phyloP scores from a whole-genome alignment of 2,888 invertebrate genomes.

The Ichneumoninae sp. region DNA sequence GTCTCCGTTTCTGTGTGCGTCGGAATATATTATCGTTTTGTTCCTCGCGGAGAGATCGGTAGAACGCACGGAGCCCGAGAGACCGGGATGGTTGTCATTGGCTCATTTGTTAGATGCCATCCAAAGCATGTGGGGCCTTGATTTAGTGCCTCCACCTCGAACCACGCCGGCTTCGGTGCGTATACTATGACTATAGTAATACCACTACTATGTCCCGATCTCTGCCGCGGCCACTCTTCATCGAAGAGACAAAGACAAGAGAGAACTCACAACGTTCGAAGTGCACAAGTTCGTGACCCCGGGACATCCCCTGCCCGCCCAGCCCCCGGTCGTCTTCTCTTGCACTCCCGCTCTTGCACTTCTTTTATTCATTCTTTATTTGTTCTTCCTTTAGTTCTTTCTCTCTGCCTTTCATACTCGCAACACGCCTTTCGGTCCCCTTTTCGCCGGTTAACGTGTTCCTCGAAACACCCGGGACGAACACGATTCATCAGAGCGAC shows the following conservation, averaged over 20 bases:
- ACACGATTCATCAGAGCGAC: constrained; percentile 75
- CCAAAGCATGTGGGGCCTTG: constrained; percentile 84
- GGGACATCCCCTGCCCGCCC: constrained; percentile 35
- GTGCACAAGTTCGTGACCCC: constrained; percentile 77
- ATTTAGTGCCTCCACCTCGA: constrained; percentile 83
- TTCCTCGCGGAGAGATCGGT: constrained; percentile 77
- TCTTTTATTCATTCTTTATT: constrained; percentile 52
- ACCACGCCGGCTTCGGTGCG: constrained; percentile 68
- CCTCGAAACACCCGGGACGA: constrained; percentile 74
- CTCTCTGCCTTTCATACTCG: constrained; percentile 49
- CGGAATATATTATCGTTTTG: constrained; percentile 84
- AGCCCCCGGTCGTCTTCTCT: constrained; percentile 26
- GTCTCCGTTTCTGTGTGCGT: constrained; percentile 66
- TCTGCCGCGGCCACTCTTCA: constrained; percentile 77
- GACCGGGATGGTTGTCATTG: constrained; percentile 83
- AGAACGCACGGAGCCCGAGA: constrained; percentile 69
- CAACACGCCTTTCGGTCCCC: constrained; percentile 47
- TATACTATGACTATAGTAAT: constrained; percentile 52
- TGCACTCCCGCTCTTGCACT: constrained; percentile 24
- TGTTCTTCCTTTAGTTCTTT: constrained; percentile 58
- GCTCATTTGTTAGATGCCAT: constrained; percentile 84
- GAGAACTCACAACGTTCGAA: constrained; percentile 72
- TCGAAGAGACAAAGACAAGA: constrained; percentile 81
- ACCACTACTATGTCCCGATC: constrained; percentile 71
- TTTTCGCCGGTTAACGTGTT: constrained; percentile 68